A percentile compares a stretch with the other conserved stretches of the same genome.
phyloP scores from a whole-genome alignment of 2,797 vertebrate species.

The Gadopsis bispinosus region DNA sequence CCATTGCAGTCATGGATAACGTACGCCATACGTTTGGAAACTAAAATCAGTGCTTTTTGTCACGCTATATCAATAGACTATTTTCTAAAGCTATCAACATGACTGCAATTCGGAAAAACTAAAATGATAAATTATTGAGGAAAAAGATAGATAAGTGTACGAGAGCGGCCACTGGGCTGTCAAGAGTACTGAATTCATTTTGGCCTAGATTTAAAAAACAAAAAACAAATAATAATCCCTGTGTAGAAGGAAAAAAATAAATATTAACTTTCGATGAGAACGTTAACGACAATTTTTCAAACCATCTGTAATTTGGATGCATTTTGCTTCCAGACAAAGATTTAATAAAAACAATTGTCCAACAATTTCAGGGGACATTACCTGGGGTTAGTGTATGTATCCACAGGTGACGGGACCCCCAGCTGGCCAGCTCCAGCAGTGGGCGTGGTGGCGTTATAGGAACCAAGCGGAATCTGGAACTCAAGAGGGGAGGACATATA shows the following conservation, averaged over 20 bases:
- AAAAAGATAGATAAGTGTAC: too few relatives aligned
- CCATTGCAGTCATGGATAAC: not conserved
- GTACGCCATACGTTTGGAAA: not conserved
- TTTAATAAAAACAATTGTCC: too few relatives aligned
- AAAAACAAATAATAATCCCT: too few relatives aligned
- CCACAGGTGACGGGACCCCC: conserved; percentile 77
- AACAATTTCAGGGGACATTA: conserved; percentile 50
- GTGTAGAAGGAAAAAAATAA: not conserved
- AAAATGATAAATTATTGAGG: not conserved
- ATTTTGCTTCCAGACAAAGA: not conserved
- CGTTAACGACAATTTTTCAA: too few relatives aligned
- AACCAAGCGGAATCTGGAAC: conserved; percentile 87
- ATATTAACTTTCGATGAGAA: not conserved
- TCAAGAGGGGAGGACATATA: conserved; percentile 91
- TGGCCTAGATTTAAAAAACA: too few relatives aligned
- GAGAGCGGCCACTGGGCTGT: too few relatives aligned
- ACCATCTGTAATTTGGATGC: not conserved
- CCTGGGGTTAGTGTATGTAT: conserved; percentile 86
- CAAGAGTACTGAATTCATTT: too few relatives aligned
- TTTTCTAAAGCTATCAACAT: not conserved
- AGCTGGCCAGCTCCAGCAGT: conserved; percentile 60
- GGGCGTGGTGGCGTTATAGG: conserved; percentile 81
- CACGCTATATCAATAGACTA: not conserved
- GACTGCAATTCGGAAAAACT: not conserved
- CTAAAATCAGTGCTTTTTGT: not conserved